Evolutionary conservation across 2,113 vertebrate species (phyloP).

Genomic region (Diphyllodes magnificus): DNA sequence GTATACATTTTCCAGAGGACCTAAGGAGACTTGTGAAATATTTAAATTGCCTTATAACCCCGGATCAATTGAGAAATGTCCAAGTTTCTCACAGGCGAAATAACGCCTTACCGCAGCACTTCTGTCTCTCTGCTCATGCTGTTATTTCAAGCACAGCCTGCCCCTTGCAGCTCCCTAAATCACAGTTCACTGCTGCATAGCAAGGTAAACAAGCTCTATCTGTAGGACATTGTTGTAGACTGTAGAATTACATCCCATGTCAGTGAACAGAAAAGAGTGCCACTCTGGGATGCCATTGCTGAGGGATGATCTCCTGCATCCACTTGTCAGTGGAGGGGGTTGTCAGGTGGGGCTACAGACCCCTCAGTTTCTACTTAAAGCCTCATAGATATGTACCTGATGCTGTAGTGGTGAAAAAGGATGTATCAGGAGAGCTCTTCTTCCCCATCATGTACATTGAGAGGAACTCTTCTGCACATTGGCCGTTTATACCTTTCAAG

Average conservation of each 20-base stretch:
- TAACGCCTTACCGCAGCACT: not conserved
- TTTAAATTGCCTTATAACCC: not conserved
- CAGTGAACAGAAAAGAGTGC: not conserved
- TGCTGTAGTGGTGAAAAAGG: not conserved
- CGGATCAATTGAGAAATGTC: not conserved
- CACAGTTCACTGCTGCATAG: not conserved
- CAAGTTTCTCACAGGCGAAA: not conserved
- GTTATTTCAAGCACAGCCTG: not conserved
- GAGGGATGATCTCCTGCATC: not conserved
- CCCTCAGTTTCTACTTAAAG: not conserved
- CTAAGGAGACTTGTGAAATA: not conserved
- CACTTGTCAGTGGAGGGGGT: not conserved
- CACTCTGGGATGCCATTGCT: not conserved
- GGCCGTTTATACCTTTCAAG: not conserved
- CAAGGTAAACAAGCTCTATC: not conserved
- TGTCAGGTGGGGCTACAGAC: not conserved
- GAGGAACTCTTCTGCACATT: not conserved
- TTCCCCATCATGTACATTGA: not conserved
- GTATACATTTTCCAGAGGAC: conserved; percentile 4
- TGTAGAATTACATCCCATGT: not conserved
- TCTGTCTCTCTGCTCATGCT: not conserved
- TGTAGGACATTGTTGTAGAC: not conserved
- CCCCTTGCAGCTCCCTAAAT: not conserved
- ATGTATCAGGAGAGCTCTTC: not conserved
- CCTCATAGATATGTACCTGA: not conserved